Percentiles rank a stretch among this genome's conserved stretches.
These are phyloP conservation scores for Phylloscopus trochilus DNA, from an alignment of 2,113 vertebrate genomes.

Conservation along the genomic window DNA sequence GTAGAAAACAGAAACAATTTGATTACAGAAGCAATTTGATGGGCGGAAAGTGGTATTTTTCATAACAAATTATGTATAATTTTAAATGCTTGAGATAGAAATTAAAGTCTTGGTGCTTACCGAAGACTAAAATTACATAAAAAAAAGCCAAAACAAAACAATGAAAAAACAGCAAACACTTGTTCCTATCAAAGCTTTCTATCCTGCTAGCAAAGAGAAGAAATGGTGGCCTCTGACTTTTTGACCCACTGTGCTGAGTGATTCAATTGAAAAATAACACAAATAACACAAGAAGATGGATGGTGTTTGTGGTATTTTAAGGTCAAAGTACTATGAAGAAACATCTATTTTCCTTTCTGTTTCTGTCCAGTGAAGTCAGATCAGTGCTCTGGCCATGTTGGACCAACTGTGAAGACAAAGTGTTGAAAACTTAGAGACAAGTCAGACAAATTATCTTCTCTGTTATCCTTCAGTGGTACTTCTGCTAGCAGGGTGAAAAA, in stretches of 20 bases:
- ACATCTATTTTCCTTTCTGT: slow-evolving; percentile 30
- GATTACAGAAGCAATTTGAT: background rate
- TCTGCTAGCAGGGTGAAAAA: background rate
- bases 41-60: background rate
- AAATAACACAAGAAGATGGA: slow-evolving; percentile 52
- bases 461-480: background rate
- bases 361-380: slow-evolving; percentile 5
- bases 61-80: background rate
- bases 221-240: slow-evolving; percentile 52
- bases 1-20: background rate
- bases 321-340: slow-evolving; percentile 43
- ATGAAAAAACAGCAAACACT: background rate
- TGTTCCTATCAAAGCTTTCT: slow-evolving; percentile 34
- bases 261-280: slow-evolving; percentile 61
- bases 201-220: background rate
- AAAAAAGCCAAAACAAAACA: background rate
- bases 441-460: slow-evolving; percentile 44
- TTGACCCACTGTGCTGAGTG: slow-evolving; percentile 44
- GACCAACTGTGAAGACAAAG: slow-evolving; percentile 45
- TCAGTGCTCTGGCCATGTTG: background rate
- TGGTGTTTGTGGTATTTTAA: slow-evolving; percentile 45
- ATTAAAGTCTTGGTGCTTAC: background rate
- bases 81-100: background rate
- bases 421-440: slow-evolving; percentile 43
- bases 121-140: background rate